Evolutionary conservation across 2,888 invertebrate genomes (phyloP).

Genomic region (Ochropleura plecta): DNA sequence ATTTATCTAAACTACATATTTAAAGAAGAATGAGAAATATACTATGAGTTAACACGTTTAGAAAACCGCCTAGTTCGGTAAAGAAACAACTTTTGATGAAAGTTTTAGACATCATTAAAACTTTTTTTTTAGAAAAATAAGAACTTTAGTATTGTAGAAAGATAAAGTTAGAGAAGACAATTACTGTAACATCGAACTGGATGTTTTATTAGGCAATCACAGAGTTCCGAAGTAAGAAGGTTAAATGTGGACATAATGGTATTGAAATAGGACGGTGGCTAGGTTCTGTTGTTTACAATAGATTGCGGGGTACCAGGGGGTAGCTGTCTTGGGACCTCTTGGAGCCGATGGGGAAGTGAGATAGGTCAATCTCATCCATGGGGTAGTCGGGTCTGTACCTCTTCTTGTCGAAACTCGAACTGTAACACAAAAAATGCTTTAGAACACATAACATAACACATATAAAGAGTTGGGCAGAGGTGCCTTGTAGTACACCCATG

Average conservation of each 20-base stretch:
- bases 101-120: conserved; percentile 61
- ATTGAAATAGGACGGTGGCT: conserved; percentile 43
- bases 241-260: conserved; percentile 45
- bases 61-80: conserved; percentile 33
- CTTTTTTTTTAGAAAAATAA: conserved; percentile 57
- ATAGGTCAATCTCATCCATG: conserved; percentile 87
- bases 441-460: background rate
- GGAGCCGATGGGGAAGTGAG: conserved; percentile 86
- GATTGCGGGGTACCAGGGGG: conserved; percentile 62
- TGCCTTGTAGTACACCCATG: background rate
- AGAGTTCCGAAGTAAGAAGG: conserved; percentile 31
- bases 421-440: conserved; percentile 57
- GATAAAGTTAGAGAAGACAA: conserved; percentile 49
- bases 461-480: background rate
- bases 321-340: conserved; percentile 76
- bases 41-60: conserved; percentile 28
- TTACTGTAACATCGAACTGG: conserved; percentile 47
- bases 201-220: conserved; percentile 58
- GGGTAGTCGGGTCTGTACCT: conserved; percentile 84
- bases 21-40: conserved; percentile 27
- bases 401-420: conserved; percentile 80
- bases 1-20: conserved; percentile 32
- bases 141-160: conserved; percentile 44
- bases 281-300: conserved; percentile 58
- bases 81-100: conserved; percentile 35